Evolutionary conservation across 2,797 vertebrate genomes (phyloP).

Genomic region (Cryptoblepharus egeriae): DNA sequence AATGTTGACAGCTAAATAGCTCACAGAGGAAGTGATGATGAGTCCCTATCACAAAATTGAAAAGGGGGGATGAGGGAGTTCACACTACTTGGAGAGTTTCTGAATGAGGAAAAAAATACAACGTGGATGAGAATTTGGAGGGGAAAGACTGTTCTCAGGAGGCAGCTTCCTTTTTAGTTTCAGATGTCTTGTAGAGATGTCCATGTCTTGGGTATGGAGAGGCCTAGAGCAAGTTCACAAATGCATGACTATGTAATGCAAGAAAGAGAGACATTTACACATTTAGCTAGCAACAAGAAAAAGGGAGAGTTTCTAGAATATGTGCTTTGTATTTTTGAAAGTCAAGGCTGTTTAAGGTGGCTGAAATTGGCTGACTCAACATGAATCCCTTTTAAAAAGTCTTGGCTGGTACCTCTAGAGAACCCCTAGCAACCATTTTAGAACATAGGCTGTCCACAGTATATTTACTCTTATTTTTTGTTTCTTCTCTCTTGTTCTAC

Average conservation of each 20-base stretch:
- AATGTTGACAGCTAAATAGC: constrained; percentile 2
- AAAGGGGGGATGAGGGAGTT: background rate
- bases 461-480: background rate
- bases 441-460: background rate
- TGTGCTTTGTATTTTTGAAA: background rate
- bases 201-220: background rate
- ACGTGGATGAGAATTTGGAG: too few species aligned
- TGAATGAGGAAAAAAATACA: background rate
- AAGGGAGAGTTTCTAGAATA: background rate
- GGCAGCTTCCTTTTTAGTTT: background rate
- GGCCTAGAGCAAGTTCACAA: background rate
- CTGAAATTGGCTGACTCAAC: background rate
- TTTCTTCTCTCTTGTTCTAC: background rate
- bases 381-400: background rate
- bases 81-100: background rate
- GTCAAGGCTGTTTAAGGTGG: background rate
- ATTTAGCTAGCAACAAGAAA: too few species aligned
- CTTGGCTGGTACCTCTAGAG: background rate
- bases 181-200: too few species aligned
- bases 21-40: background rate
- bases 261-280: too few species aligned
- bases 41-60: background rate
- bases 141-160: background rate
- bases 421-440: background rate
- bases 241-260: background rate